phyloP scores from a whole-genome alignment of 2,113 vertebrate genomes.

The Sialia sialis region DNA sequence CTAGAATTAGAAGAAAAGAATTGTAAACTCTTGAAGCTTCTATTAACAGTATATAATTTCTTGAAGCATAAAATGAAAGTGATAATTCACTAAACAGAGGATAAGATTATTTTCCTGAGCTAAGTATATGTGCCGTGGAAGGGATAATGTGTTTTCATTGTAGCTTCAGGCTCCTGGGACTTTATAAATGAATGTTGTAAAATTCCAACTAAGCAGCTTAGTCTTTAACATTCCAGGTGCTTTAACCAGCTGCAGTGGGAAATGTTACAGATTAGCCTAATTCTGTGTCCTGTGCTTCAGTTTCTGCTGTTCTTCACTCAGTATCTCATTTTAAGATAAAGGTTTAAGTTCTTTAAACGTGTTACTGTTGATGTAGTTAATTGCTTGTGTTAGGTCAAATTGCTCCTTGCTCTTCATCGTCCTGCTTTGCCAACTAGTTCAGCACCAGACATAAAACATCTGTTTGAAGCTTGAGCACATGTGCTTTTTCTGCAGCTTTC shows the following conservation, averaged over 20 bases:
- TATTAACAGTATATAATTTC: constrained; percentile 70
- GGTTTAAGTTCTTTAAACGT: constrained; percentile 30
- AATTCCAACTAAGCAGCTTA: constrained; percentile 69
- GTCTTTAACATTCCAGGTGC: constrained; percentile 68
- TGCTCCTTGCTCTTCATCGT: neutral
- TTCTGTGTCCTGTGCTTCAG: constrained; percentile 39
- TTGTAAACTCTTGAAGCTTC: constrained; percentile 65
- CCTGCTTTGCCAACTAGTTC: neutral
- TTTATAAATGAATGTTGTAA: constrained; percentile 67
- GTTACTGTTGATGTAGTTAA: constrained; percentile 42
- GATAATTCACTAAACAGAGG: constrained; percentile 74
- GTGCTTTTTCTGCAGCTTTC: neutral
- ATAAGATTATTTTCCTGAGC: constrained; percentile 76
- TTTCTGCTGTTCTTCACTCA: constrained; percentile 31
- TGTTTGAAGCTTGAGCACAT: neutral
- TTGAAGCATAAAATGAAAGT: constrained; percentile 66
- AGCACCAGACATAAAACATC: neutral
- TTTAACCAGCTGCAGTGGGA: constrained; percentile 65
- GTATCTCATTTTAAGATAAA: neutral
- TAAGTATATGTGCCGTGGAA: constrained; percentile 69
- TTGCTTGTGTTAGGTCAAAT: constrained; percentile 29
- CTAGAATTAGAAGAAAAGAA: constrained; percentile 51
- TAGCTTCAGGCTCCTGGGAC: constrained; percentile 65
- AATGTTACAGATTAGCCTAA: constrained; percentile 22
- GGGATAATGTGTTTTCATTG: constrained; percentile 74